phyloP scores from a whole-genome alignment of 2,888 invertebrate species.

The Pherbina coryleti region DNA sequence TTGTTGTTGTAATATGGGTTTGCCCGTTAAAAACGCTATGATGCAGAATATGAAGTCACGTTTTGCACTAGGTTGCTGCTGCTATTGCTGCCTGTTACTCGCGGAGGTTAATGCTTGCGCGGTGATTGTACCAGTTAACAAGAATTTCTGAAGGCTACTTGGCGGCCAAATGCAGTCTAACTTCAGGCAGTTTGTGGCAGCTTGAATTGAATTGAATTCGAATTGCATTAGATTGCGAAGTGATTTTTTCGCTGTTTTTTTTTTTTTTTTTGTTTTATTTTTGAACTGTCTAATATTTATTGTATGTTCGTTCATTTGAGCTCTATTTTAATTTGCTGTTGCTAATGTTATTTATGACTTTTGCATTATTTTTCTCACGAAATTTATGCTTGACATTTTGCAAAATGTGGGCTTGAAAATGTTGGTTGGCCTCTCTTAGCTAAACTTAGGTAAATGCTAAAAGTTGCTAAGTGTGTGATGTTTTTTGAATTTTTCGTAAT shows the following conservation, averaged over 20 bases:
- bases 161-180: background rate
- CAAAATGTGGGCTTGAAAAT: constrained; percentile 22
- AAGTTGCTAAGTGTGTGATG: too few relatives aligned
- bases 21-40: background rate
- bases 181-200: background rate
- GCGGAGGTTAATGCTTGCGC: constrained; percentile 49
- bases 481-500: too few relatives aligned
- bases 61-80: background rate
- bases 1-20: constrained; percentile 7
- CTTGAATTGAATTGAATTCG: background rate
- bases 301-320: constrained; percentile 13
- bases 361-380: constrained; percentile 37
- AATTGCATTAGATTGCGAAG: constrained; percentile 23
- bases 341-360: constrained; percentile 29
- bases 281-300: background rate
- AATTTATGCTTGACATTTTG: constrained; percentile 34
- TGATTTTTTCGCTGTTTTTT: too few relatives aligned
- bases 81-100: constrained; percentile 8
- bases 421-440: background rate
- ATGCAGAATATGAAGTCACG: constrained; percentile 22
- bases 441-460: background rate
- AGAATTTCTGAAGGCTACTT: constrained; percentile 50
- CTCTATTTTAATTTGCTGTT: background rate
- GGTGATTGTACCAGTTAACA: constrained; percentile 51
- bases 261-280: too few relatives aligned